Percentiles rank a stretch among this genome's conserved stretches.
These are phyloP conservation scores for Hanleya hanleyi DNA, from an alignment of 2,888 invertebrate species.

Conservation along the genomic window DNA sequence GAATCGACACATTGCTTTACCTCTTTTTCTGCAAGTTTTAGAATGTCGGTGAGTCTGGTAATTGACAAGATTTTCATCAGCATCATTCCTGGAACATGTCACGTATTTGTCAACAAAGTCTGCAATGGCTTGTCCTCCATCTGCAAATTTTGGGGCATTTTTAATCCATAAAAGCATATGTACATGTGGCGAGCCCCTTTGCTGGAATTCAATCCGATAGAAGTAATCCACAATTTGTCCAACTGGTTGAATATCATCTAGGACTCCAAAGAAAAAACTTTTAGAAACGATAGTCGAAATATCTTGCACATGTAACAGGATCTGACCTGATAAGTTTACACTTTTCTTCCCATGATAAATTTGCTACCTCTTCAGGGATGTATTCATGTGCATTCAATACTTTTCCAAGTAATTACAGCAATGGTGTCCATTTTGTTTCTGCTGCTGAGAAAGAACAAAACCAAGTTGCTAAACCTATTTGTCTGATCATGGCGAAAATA, in stretches of 20 bases:
- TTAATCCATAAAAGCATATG: slow-evolving; percentile 35
- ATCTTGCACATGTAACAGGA: too few relatives aligned
- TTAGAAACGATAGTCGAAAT: slow-evolving; percentile 32
- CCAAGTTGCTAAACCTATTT: slow-evolving; percentile 35
- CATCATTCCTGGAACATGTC: background rate
- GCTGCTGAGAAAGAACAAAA: slow-evolving; percentile 18
- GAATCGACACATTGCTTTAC: background rate
- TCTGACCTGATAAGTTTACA: slow-evolving; percentile 25
- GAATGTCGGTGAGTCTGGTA: background rate
- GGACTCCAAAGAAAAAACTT: slow-evolving; percentile 11
- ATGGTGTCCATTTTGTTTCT: background rate
- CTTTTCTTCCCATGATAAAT: slow-evolving; percentile 18
- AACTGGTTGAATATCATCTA: too few relatives aligned
- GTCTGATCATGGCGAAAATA: slow-evolving; percentile 36
- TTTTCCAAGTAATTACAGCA: background rate
- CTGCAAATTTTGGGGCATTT: slow-evolving; percentile 20
- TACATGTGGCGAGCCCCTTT: slow-evolving; percentile 37
- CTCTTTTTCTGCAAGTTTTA: background rate
- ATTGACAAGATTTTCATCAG: background rate
- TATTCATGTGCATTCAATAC: slow-evolving; percentile 10
- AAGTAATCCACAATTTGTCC: slow-evolving; percentile 7
- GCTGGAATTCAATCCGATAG: slow-evolving; percentile 33
- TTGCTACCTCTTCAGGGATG: slow-evolving; percentile 19
- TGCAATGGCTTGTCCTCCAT: background rate
- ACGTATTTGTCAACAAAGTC: background rate